Percentiles rank a stretch among this genome's conserved stretches.
Conservation (phyloP, 2,113 vertebrate genomes). For the Odocoileus hemionus region DNA sequence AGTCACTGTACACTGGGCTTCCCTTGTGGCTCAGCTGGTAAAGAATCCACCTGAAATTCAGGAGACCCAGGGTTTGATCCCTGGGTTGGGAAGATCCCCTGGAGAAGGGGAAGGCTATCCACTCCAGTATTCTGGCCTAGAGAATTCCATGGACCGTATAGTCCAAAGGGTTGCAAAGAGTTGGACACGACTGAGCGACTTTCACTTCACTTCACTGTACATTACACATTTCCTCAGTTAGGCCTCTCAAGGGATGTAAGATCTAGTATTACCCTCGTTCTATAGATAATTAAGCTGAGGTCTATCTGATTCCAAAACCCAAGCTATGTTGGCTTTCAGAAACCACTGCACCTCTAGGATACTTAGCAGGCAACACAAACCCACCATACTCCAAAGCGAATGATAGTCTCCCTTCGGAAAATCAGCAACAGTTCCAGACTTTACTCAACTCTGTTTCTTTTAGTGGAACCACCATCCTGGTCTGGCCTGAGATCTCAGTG, state of each 20-base stretch:
- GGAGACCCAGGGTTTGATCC: neutral
- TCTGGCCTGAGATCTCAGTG: neutral
- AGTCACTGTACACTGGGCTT: neutral
- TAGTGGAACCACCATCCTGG: neutral
- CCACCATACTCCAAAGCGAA: neutral
- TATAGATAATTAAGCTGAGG: neutral
- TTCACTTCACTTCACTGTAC: neutral
- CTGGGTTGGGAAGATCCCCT: neutral
- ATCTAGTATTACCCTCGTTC: neutral
- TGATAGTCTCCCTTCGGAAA: neutral
- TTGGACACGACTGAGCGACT: accelerated
- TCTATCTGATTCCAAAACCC: neutral
- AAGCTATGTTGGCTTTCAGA: neutral
- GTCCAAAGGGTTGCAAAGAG: neutral
- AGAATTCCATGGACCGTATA: neutral
- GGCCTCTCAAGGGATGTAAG: neutral
- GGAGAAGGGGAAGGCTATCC: neutral
- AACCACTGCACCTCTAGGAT: neutral
- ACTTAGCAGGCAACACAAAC: neutral
- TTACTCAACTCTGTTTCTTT: neutral
- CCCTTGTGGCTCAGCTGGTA: neutral
- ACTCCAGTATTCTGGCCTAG: neutral
- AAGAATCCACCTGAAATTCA: neutral
- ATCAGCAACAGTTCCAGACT: neutral
- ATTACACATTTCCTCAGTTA: neutral